Percentiles rank a stretch among this genome's conserved stretches.
Conservation (phyloP, 2,888 invertebrate genomes). For the Gari tellinella region DNA sequence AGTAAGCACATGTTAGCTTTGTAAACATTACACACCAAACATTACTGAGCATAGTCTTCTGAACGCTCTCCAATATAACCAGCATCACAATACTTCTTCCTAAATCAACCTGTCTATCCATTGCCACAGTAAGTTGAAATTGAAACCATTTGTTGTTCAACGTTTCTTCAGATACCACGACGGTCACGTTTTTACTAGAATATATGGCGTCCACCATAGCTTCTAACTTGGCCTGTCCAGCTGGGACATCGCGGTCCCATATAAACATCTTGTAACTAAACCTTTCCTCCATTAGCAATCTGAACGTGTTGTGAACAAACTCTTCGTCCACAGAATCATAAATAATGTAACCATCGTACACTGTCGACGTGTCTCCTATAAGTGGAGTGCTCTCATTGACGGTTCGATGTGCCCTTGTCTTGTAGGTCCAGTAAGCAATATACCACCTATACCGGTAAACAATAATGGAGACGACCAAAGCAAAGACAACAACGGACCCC, state of each 20-base stretch:
- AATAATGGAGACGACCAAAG: conserved; percentile 9
- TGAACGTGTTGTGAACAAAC: conserved; percentile 18
- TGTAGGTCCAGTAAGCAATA: conserved; percentile 31
- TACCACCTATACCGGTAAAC: conserved; percentile 38
- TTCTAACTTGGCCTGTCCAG: conserved; percentile 17
- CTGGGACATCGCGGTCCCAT: conserved; percentile 23
- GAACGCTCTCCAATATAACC: conserved; percentile 31
- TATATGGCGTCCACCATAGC: conserved; percentile 34
- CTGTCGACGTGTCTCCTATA: neutral
- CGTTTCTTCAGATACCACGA: conserved; percentile 30
- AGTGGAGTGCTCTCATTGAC: conserved; percentile 24
- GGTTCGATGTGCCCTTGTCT: neutral
- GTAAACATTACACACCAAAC: conserved; percentile 48
- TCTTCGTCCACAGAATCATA: conserved; percentile 15
- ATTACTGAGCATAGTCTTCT: conserved; percentile 23
- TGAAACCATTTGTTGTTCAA: conserved; percentile 31
- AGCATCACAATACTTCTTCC: conserved; percentile 10
- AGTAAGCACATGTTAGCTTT: conserved; percentile 25
- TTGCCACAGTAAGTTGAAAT: conserved; percentile 36
- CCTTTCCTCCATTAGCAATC: conserved; percentile 19
- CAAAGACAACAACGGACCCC: conserved; percentile 9
- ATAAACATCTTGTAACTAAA: conserved; percentile 26
- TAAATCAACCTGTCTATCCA: conserved; percentile 15
- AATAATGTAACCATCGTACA: conserved; percentile 35
- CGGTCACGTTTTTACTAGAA: conserved; percentile 17